Evolutionary conservation across 2,888 invertebrate species (phyloP).

Genomic region (Limnephilus marmoratus): DNA sequence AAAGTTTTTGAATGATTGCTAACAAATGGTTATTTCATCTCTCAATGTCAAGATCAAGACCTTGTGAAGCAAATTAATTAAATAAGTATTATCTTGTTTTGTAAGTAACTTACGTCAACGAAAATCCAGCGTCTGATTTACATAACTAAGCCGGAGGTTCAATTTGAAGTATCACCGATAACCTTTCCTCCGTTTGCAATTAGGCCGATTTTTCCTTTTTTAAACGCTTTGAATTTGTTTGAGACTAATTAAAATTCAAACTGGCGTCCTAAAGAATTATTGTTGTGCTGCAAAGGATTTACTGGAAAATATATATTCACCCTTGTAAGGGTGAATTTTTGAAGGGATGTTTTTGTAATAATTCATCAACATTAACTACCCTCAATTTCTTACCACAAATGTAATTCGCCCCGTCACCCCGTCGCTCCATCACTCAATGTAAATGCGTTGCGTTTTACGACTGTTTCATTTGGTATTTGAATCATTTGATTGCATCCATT

Average conservation of each 20-base stretch:
- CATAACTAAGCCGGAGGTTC: not conserved
- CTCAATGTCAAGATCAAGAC: no score
- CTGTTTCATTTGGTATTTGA: not conserved
- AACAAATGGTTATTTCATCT: no score
- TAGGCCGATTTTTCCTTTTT: slow-evolving; percentile 8
- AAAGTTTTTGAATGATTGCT: no score
- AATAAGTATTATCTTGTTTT: not conserved
- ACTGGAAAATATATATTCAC: not conserved
- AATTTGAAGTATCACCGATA: slow-evolving; percentile 25
- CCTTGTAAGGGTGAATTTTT: not conserved
- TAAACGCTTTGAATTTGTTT: not conserved
- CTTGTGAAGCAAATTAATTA: no score
- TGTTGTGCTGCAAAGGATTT: not conserved
- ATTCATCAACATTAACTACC: not conserved
- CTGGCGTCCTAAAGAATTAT: slow-evolving; percentile 2
- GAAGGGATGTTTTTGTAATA: not conserved
- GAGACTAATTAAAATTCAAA: slow-evolving; percentile 33
- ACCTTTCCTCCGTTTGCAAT: not conserved
- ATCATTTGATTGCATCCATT: not conserved
- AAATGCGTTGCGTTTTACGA: not conserved
- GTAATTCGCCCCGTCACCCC: not conserved
- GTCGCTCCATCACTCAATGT: no score
- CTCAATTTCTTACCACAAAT: not conserved
- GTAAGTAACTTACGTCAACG: not conserved
- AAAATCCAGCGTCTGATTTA: not conserved